phyloP scores from a whole-genome alignment of 92 coral and sea anemone species.

The Palythoa heliodiscus region DNA sequence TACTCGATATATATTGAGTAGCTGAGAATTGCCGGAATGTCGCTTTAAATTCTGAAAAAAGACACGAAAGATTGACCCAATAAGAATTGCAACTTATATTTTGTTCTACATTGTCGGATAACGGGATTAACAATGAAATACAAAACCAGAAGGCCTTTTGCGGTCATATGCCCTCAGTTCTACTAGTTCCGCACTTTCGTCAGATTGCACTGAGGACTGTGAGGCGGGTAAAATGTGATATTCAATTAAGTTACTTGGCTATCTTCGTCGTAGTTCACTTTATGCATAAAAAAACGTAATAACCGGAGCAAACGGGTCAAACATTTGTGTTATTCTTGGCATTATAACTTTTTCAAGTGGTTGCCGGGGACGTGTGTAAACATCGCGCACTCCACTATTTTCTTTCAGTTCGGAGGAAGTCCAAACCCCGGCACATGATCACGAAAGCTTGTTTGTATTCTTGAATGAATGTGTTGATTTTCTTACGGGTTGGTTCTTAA shows the following conservation, averaged over 20 bases:
- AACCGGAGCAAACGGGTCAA: neutral
- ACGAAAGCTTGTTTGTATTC: conserved; percentile 19
- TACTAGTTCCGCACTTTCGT: neutral
- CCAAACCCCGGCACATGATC: neutral
- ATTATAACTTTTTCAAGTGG: neutral
- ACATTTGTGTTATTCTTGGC: neutral
- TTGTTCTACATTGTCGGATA: neutral
- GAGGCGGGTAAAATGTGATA: conserved; percentile 3
- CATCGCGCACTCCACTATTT: neutral
- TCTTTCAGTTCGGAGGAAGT: neutral
- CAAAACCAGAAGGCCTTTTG: neutral
- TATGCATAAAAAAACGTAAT: neutral
- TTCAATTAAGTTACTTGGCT: neutral
- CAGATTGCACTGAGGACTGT: neutral
- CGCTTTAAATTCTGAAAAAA: neutral
- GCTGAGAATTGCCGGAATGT: neutral
- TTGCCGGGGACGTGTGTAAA: neutral
- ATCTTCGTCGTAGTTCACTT: neutral
- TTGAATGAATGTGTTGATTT: neutral
- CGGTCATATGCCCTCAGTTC: neutral
- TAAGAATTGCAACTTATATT: neutral
- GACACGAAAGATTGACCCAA: neutral
- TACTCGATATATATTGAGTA: neutral
- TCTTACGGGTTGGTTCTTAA: neutral
- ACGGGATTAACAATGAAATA: neutral